These are phyloP conservation scores for Rallus crepitans DNA, from an alignment of 2,797 vertebrate genomes.

Conservation along the genomic window DNA sequence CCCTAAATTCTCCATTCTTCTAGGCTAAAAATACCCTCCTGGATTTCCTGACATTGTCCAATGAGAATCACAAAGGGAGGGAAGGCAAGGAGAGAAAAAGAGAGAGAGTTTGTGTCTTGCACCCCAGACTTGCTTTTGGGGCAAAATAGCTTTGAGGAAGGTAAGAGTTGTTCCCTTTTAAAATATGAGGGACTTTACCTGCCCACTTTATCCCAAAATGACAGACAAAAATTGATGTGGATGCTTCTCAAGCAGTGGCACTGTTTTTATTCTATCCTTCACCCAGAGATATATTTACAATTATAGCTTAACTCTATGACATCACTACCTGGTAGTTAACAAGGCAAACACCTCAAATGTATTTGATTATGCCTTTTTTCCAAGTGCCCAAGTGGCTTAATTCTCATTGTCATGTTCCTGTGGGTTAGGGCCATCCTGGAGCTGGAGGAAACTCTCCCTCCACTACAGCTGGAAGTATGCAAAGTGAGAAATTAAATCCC, in stretches of 20 bases:
- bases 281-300: not conserved
- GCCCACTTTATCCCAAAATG: not conserved
- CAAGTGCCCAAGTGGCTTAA: not conserved
- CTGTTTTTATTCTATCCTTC: not conserved
- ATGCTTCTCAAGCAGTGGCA: not conserved
- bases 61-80: not conserved
- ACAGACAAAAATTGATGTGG: not conserved
- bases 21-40: constrained; percentile 15
- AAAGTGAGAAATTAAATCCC: not conserved
- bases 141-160: not conserved
- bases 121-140: not conserved
- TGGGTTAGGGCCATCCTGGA: not conserved
- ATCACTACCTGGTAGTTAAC: not conserved
- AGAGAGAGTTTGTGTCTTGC: not conserved
- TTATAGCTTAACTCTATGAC: not conserved
- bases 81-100: not conserved
- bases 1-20: constrained; percentile 45
- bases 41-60: not conserved
- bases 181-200: not conserved
- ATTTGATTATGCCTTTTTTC: not conserved
- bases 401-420: not conserved
- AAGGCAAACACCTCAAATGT: not conserved
- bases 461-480: accelerated
- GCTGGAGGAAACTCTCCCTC: not conserved
- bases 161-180: not conserved